Percentiles rank a stretch among this genome's conserved stretches.
Evolutionary conservation across 2,888 invertebrate species (phyloP).

Genomic region (Microctonus hyperodae): DNA sequence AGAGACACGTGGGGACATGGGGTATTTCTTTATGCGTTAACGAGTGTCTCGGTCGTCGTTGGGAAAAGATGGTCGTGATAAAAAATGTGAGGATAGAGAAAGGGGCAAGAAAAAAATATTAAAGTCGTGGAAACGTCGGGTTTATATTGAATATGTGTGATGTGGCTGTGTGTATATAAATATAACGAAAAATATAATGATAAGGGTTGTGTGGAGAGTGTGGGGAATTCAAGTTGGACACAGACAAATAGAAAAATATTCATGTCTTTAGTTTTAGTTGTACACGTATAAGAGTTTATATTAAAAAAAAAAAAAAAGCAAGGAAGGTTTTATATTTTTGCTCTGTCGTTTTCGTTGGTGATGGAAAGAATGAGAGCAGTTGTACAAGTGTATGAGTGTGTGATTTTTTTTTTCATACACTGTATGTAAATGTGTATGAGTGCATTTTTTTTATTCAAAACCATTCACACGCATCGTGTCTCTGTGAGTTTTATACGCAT

Average conservation of each 20-base stretch:
- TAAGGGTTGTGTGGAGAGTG: constrained; percentile 10
- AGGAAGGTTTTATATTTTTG: not conserved
- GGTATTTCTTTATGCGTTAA: constrained; percentile 23
- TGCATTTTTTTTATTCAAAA: constrained; percentile 15
- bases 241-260: constrained; percentile 19
- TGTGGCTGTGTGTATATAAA: not conserved
- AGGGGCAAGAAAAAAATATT: constrained; percentile 10
- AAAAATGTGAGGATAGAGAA: constrained; percentile 10
- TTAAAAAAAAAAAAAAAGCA: not conserved
- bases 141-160: not conserved
- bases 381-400: constrained; percentile 8
- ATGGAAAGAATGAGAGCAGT: constrained; percentile 12
- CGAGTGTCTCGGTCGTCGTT: constrained; percentile 20
- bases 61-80: constrained; percentile 15
- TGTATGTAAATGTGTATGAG: constrained; percentile 3
- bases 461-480: constrained; percentile 14
- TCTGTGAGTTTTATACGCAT: constrained; percentile 19
- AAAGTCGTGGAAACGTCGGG: not conserved
- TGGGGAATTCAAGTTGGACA: constrained; percentile 6
- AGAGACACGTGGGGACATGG: not conserved
- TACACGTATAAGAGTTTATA: constrained; percentile 1
- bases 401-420: too few relatives aligned
- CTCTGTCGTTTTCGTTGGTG: constrained; percentile 4
- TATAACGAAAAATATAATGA: constrained; percentile 5
- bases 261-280: constrained; percentile 8